These are phyloP conservation scores for Scyliorhinus canicula DNA, from an alignment of 2,797 vertebrate species.

Conservation along the genomic window DNA sequence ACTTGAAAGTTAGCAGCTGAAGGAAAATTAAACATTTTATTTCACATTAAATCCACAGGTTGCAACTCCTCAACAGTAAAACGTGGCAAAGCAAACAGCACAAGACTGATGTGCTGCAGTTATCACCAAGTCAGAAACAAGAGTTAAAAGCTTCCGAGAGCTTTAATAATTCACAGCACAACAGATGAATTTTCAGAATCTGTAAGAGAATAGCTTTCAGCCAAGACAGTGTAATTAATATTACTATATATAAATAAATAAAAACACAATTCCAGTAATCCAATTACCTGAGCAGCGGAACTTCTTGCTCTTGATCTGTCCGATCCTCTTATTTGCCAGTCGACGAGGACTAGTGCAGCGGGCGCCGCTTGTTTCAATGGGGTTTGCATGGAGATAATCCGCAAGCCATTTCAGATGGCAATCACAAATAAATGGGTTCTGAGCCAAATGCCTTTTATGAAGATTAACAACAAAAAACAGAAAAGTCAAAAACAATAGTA, in stretches of 20 bases:
- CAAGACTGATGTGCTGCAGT: not conserved
- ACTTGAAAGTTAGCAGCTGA: slow-evolving; percentile 70
- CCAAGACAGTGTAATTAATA: slow-evolving; percentile 43
- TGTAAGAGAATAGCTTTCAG: slow-evolving; percentile 42
- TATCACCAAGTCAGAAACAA: not conserved
- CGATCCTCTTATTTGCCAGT: slow-evolving; percentile 82
- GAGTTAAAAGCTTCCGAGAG: slow-evolving; percentile 34
- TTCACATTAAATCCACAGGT: slow-evolving; percentile 35
- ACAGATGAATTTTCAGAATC: slow-evolving; percentile 48
- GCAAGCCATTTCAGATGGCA: slow-evolving; percentile 98
- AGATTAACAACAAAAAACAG: not conserved
- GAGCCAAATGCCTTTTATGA: slow-evolving; percentile 80
- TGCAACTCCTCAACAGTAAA: slow-evolving; percentile 10
- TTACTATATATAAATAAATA: slow-evolving; percentile 39
- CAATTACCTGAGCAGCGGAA: slow-evolving; percentile 85
- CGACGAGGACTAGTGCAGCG: slow-evolving; percentile 73
- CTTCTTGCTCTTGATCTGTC: slow-evolving; percentile 91
- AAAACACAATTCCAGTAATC: slow-evolving; percentile 40
- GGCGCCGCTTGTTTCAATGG: slow-evolving; percentile 82
- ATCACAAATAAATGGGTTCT: slow-evolving; percentile 97
- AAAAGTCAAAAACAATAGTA: not conserved
- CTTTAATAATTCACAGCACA: slow-evolving; percentile 46
- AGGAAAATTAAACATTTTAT: slow-evolving; percentile 51
- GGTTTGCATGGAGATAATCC: slow-evolving; percentile 95
- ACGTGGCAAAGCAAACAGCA: slow-evolving; percentile 16